These are phyloP conservation scores for Sycophila sp. DNA, from an alignment of 1,140 invertebrate genomes.

Conservation along the genomic window DNA sequence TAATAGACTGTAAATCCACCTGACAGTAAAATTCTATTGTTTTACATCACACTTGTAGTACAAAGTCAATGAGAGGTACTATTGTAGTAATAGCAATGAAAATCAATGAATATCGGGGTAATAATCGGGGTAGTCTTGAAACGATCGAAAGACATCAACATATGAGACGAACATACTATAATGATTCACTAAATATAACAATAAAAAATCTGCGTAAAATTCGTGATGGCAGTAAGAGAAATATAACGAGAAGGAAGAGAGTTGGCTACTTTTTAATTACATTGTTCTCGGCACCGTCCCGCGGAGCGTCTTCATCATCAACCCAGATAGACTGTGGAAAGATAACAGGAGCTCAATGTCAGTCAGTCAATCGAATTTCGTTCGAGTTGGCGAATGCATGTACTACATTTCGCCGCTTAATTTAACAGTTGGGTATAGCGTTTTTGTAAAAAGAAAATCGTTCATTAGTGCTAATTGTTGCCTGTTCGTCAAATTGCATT, in stretches of 20 bases:
- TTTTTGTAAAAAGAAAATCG: too few species aligned
- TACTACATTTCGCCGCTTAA: too few species aligned
- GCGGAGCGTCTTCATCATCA: conserved; percentile 69
- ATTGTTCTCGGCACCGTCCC: conserved; percentile 64
- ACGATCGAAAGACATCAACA: too few species aligned
- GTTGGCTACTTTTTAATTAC: conserved; percentile 56
- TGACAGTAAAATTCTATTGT: neutral
- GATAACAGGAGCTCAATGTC: conserved; percentile 54
- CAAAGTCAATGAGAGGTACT: too few species aligned
- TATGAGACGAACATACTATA: too few species aligned
- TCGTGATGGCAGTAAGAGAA: conserved; percentile 18
- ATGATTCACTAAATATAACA: too few species aligned
- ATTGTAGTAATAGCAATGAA: neutral
- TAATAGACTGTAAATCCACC: neutral
- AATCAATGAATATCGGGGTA: too few species aligned
- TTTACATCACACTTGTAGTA: conserved; percentile 1
- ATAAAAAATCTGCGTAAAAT: conserved; percentile 18
- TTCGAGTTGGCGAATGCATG: too few species aligned
- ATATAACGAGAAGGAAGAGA: conserved; percentile 32
- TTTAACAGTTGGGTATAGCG: too few species aligned
- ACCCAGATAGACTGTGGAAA: conserved; percentile 75
- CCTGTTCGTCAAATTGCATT: too few species aligned
- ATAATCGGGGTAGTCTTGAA: too few species aligned
- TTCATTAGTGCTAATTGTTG: too few species aligned
- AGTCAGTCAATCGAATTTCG: conserved; percentile 46